A percentile compares a stretch with the other conserved stretches of the same genome.
phyloP scores from a whole-genome alignment of 2,113 vertebrate species.

The Macaca nemestrina region DNA sequence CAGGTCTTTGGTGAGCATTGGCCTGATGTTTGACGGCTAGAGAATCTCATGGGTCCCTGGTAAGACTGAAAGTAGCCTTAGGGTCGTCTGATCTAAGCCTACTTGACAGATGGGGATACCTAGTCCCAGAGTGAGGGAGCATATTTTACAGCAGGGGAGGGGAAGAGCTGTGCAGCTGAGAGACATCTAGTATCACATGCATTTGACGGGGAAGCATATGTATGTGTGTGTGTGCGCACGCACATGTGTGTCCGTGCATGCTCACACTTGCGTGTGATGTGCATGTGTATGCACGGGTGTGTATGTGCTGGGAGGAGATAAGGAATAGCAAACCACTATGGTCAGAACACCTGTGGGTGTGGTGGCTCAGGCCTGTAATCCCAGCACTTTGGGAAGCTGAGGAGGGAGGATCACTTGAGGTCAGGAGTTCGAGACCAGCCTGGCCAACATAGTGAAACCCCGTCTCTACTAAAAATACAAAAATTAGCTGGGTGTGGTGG shows the following conservation, averaged over 20 bases:
- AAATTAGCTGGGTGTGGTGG: too few species aligned
- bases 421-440: too few species aligned
- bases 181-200: not conserved
- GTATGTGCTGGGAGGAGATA: accelerated
- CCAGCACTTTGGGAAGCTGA: too few species aligned
- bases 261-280: not conserved
- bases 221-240: not conserved
- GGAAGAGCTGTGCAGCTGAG: not conserved
- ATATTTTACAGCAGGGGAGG: not conserved
- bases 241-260: accelerated
- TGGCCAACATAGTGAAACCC: too few species aligned
- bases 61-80: not conserved
- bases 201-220: not conserved
- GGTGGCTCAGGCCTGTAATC: too few species aligned
- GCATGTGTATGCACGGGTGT: too few species aligned
- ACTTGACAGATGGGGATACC: not conserved
- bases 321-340: accelerated
- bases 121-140: not conserved
- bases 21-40: not conserved
- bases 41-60: not conserved
- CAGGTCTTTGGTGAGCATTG: not conserved
- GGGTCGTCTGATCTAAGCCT: not conserved
- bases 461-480: too few species aligned
- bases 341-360: not conserved
- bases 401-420: too few species aligned